Evolutionary conservation across 2,888 invertebrate genomes (phyloP), one percentile per base, ranked within the genome.

Genomic region (Ptychoptera albimana): DNA sequence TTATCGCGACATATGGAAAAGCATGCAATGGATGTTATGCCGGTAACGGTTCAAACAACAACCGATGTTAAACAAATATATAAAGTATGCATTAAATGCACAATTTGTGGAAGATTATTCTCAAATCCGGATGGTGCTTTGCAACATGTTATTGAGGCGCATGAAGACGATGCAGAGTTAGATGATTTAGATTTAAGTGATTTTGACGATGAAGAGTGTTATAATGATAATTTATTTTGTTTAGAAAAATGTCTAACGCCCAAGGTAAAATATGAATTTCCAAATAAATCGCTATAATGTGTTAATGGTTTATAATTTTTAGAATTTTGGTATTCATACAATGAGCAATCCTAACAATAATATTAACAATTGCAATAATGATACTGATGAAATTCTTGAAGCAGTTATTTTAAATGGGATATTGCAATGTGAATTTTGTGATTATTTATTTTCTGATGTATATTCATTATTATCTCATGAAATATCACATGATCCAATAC

Each of bases 351-450:
- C n/a, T 9, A 10, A 35, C 16, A 29, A 29, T 34, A 42, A 36
- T 13, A 12, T 10, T 8, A 8, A 36, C 13, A 23, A 23, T 10
- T 15, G 4, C 6, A 14, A 16, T 14, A 44, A 36, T 9, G 31
- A 45, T 3, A 44, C 52, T 2, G 51, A 53, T 2, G 50, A 52
- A 2, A 54, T 53, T 38, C 39, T 51, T 5, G 46, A 44, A 34
- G 51, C 60, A 51, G 50, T 59, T 1, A 54, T 63, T 2, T 43
- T 63, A 11, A 54, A 53, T 42, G 58, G 59, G 30, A 55, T 75
- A 6, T 58, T 73, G 30, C 75, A 75, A 53, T 76, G 76, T 49
- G 75, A 76, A 56, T 76, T 71, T 52, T 77, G 76, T 52, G 75
- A 74, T 51, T 67, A 68, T 37, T 65, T 71, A 1, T 77, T 73